Percentiles rank a stretch among this genome's conserved stretches.
Evolutionary conservation across 2,797 vertebrate genomes (phyloP).

Genomic region (Rhynchonycteris naso): DNA sequence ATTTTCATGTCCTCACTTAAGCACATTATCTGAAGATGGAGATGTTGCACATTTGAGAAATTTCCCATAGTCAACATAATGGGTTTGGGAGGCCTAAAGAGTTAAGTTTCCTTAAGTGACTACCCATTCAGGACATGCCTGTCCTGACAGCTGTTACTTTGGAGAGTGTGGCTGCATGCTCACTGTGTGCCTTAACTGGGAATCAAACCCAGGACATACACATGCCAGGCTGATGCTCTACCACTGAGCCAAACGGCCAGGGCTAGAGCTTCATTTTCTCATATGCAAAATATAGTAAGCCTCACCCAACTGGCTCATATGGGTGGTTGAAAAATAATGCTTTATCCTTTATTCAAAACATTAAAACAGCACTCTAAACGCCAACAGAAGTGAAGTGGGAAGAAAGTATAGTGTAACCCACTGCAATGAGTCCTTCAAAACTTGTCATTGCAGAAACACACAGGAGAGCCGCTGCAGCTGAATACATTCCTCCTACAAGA

Average conservation of each 20-base stretch:
- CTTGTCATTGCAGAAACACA: constrained; percentile 64
- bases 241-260: too few species aligned
- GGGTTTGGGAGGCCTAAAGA: neutral
- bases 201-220: too few species aligned
- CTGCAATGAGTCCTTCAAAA: constrained; percentile 26
- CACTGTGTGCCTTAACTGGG: neutral
- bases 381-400: neutral
- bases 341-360: neutral
- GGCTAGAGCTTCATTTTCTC: neutral
- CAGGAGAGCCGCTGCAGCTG: constrained; percentile 33
- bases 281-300: neutral
- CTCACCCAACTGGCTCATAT: neutral
- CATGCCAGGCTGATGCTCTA: too few species aligned
- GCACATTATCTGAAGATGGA: neutral
- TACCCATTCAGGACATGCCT: constrained; percentile 41
- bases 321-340: neutral
- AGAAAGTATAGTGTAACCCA: neutral
- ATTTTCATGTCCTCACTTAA: neutral
- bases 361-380: neutral
- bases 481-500: constrained; percentile 49
- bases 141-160: constrained; percentile 77
- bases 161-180: constrained; percentile 58
- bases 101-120: constrained; percentile 70
- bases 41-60: rapidly evolving
- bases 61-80: constrained; percentile 29